Evolutionary conservation across 2,888 invertebrate species (phyloP), one percentile per base, ranked within the genome.

Genomic region (Scaptodrosophila latifasciaeformis): DNA sequence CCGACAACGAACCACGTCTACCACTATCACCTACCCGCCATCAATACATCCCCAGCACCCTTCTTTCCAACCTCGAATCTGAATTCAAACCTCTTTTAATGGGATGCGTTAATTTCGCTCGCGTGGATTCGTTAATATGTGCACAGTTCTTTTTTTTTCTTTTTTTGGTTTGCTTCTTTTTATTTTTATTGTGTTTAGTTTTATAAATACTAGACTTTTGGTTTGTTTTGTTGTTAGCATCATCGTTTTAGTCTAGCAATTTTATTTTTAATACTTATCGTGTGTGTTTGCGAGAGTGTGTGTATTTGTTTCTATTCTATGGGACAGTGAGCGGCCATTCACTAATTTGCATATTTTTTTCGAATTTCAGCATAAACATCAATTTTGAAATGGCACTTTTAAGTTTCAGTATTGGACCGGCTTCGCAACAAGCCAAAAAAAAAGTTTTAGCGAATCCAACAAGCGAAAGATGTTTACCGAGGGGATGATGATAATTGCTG

Each of bases 331-430:
- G 46, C 53, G 57, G 81, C 79, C 78, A 82, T 78, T 78, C 78
- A 81, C 78, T 82, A 69, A 78, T 78, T 82, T 81, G 76, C 78
- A 78, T 76, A 76, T 63, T 69, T 71, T 70, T 68, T 43, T n/a
- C 66, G 65, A 62, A 71, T 69, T 71, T 74, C 62, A 65, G 71
- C 75, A 74, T 75, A 69, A 69, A 42, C 71, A 69, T 60, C 69
- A 75, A 77, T 77, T 71, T 63, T 50, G 64, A 76, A 76, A 77
- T 76, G 75, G 78, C 78, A 76, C 75, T 76, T 65, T 76, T 69
- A 78, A 76, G 78, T 77, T 74, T 74, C n/a, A n/a, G n/a, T n/a
- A n/a, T 65, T 52, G 56, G 65, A 77, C 77, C 74, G 77, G 72
- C 67, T 70, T 39, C 18, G 39, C 45, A 45, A 17, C 45, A 13